Evolutionary conservation across 1,140 invertebrate genomes (phyloP).

Genomic region (Mya arenaria): DNA sequence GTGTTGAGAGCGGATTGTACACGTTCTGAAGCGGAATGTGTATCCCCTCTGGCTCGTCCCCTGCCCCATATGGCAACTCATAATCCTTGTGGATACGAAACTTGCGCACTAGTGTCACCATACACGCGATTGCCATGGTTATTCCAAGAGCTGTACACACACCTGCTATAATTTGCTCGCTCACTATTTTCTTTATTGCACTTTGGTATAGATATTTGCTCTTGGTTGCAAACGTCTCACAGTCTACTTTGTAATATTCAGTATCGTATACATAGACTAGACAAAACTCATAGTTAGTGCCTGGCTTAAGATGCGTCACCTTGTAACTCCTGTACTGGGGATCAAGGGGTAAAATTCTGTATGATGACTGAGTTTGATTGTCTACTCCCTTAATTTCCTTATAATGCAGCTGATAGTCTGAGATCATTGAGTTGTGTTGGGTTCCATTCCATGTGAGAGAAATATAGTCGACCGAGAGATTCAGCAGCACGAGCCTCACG

Average conservation of each 20-base stretch:
- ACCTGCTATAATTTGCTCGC: constrained; percentile 72
- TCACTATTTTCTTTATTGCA: constrained; percentile 73
- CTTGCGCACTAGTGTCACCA: constrained; percentile 71
- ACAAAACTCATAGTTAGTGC: constrained; percentile 81
- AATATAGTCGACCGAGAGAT: constrained; percentile 79
- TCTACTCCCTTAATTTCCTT: constrained; percentile 51
- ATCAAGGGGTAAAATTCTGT: constrained; percentile 68
- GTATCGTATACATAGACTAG: constrained; percentile 77
- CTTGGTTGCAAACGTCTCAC: constrained; percentile 75
- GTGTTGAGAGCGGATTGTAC: constrained; percentile 67
- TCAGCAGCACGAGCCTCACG: constrained; percentile 77
- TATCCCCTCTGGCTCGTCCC: constrained; percentile 69
- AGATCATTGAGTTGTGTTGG: constrained; percentile 75
- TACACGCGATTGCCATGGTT: constrained; percentile 71
- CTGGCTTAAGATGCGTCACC: constrained; percentile 79
- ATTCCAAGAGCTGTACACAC: constrained; percentile 72
- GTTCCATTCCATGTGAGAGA: constrained; percentile 82
- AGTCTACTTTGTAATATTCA: constrained; percentile 78
- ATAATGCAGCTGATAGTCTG: constrained; percentile 80
- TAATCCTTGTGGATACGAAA: constrained; percentile 79
- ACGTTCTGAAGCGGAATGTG: constrained; percentile 81
- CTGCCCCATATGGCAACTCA: constrained; percentile 64
- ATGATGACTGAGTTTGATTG: constrained; percentile 35
- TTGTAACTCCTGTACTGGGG: constrained; percentile 78
- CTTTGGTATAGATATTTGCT: not conserved